Percentiles rank a stretch among this genome's conserved stretches.
Conservation (phyloP, 2,797 vertebrate species). For the Uromys caudimaculatus region DNA sequence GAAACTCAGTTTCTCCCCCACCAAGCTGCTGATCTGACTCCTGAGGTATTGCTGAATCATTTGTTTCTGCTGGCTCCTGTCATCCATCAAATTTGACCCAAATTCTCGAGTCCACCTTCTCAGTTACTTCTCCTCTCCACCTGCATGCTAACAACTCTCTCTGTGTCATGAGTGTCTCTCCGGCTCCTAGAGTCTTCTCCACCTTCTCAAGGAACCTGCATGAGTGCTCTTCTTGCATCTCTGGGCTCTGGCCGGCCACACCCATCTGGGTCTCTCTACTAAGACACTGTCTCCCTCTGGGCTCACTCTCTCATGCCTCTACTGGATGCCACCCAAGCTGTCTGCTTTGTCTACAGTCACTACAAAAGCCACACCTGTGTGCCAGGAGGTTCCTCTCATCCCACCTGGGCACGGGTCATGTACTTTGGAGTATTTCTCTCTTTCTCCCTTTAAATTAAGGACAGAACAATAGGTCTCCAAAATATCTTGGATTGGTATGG, state of each 20-base stretch:
- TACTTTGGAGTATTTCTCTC: not conserved
- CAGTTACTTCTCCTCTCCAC: not conserved
- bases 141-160: not conserved
- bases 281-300: not conserved
- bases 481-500: not conserved
- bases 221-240: not conserved
- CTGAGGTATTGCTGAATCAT: not conserved
- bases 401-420: not conserved
- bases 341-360: not conserved
- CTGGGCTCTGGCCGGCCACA: not conserved
- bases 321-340: not conserved
- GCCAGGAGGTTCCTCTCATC: not conserved
- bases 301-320: not conserved
- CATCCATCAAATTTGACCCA: not conserved
- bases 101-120: not conserved
- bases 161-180: not conserved
- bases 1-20: not conserved
- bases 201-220: not conserved
- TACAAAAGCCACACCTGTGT: not conserved
- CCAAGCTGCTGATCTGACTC: not conserved
- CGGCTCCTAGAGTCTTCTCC: not conserved
- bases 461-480: not conserved
- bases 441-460: not conserved
- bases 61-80: not conserved
- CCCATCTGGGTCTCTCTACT: not conserved